Percentiles rank a stretch among this genome's conserved stretches.
These are phyloP conservation scores for Palloptera scutellata DNA, from an alignment of 2,888 invertebrate species.

Conservation along the genomic window DNA sequence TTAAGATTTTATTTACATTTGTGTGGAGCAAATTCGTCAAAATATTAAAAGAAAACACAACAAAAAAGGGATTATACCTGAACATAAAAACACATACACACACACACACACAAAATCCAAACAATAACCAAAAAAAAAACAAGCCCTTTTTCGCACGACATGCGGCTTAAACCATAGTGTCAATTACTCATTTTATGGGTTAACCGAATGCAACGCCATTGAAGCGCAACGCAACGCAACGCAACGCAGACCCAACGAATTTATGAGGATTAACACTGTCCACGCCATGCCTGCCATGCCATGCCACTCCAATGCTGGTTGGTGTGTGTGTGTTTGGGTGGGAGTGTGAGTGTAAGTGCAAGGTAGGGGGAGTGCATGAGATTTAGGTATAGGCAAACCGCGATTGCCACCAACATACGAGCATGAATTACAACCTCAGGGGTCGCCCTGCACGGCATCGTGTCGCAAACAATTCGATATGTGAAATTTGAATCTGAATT, in stretches of 20 bases:
- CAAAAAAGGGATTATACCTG: too few relatives aligned
- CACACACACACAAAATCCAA: too few relatives aligned
- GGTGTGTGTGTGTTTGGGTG: not conserved
- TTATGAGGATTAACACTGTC: conserved; percentile 53
- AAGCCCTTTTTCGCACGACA: conserved; percentile 6
- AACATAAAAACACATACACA: not conserved
- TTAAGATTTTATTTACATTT: too few relatives aligned
- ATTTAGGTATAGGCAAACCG: too few relatives aligned
- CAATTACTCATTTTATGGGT: conserved; percentile 8
- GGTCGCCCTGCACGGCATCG: conserved; percentile 1
- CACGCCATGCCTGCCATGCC: conserved; percentile 29
- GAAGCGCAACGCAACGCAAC: too few relatives aligned
- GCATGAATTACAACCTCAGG: conserved; percentile 1
- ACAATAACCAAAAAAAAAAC: not conserved
- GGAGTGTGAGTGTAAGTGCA: not conserved
- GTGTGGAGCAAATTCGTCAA: too few relatives aligned
- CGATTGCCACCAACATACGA: too few relatives aligned
- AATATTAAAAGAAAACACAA: too few relatives aligned
- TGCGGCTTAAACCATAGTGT: conserved; percentile 11
- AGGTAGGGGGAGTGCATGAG: not conserved
- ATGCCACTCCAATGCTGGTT: not conserved
- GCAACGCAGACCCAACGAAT: conserved; percentile 37
- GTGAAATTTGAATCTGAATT: not conserved
- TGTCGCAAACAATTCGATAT: conserved; percentile 18
- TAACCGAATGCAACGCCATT: not conserved